Conservation (phyloP, 2,888 invertebrate genomes). For the Acrobasis repandana region DNA sequence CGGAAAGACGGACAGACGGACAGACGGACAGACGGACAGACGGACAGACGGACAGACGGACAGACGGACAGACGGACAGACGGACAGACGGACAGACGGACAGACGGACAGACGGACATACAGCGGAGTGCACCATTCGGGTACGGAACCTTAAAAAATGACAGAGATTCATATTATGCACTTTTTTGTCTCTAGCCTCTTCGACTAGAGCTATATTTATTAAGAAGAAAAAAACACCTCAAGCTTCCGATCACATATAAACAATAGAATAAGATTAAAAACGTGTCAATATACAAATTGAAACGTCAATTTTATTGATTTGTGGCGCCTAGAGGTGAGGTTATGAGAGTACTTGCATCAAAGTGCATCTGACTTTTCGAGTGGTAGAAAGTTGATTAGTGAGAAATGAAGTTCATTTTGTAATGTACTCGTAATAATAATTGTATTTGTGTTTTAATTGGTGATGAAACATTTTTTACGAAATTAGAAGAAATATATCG, state of each 20-base stretch:
- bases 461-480: slow-evolving; percentile 7
- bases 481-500: not conserved
- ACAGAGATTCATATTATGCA: too few relatives aligned
- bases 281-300: slow-evolving; percentile 79
- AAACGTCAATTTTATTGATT: slow-evolving; percentile 77
- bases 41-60: too few relatives aligned
- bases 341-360: slow-evolving; percentile 48
- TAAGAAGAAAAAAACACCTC: slow-evolving; percentile 51
- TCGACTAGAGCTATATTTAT: slow-evolving; percentile 52
- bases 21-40: too few relatives aligned
- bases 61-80: too few relatives aligned
- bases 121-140: too few relatives aligned
- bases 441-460: slow-evolving; percentile 17
- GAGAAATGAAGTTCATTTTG: slow-evolving; percentile 6
- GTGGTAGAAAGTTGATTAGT: slow-evolving; percentile 27
- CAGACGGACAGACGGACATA: too few relatives aligned
- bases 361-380: slow-evolving; percentile 21
- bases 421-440: too few relatives aligned
- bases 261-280: slow-evolving; percentile 75
- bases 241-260: slow-evolving; percentile 75
- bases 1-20: too few relatives aligned
- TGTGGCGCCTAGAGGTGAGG: slow-evolving; percentile 59
- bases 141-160: too few relatives aligned
- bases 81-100: too few relatives aligned
- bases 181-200: not conserved